phyloP scores from a whole-genome alignment of 2,797 vertebrate species.

The Tenualosa thibaudeaui region DNA sequence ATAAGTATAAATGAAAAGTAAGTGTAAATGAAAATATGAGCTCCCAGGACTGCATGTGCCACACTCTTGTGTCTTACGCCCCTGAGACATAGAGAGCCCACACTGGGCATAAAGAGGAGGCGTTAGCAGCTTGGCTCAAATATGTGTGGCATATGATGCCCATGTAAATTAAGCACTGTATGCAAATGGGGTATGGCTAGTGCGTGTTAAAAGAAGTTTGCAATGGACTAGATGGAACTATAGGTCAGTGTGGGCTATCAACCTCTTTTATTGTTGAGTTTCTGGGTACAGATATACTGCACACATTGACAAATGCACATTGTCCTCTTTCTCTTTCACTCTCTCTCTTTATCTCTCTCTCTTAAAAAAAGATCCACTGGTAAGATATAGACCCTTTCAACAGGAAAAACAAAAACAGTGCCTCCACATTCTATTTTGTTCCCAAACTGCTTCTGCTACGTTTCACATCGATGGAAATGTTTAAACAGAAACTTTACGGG shows the following conservation, averaged over 20 bases:
- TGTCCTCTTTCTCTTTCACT: too few relatives aligned
- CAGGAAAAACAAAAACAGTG: too few relatives aligned
- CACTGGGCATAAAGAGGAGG: conserved; percentile 85
- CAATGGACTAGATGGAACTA: background rate
- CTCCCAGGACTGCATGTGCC: background rate
- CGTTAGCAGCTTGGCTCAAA: conserved; percentile 88
- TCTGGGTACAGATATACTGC: background rate
- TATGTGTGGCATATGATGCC: conserved; percentile 63
- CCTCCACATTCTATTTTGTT: too few relatives aligned
- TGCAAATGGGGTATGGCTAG: conserved; percentile 77
- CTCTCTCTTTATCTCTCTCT: too few relatives aligned
- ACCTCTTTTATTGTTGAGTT: background rate
- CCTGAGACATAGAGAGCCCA: conserved; percentile 86
- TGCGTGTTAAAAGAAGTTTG: background rate
- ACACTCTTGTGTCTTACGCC: conserved; percentile 52
- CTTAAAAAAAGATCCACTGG: too few relatives aligned
- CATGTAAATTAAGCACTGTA: conserved; percentile 80
- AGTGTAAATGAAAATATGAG: background rate
- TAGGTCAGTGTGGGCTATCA: background rate
- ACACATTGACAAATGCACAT: too few relatives aligned
- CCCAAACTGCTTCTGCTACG: too few relatives aligned
- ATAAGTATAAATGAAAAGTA: background rate
- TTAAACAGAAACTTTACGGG: too few relatives aligned
- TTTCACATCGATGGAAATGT: too few relatives aligned
- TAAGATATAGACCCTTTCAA: too few relatives aligned